Base-by-base conservation (phyloP, 2,888 invertebrate genomes). In the Himalopsyche anomala region DNA sequence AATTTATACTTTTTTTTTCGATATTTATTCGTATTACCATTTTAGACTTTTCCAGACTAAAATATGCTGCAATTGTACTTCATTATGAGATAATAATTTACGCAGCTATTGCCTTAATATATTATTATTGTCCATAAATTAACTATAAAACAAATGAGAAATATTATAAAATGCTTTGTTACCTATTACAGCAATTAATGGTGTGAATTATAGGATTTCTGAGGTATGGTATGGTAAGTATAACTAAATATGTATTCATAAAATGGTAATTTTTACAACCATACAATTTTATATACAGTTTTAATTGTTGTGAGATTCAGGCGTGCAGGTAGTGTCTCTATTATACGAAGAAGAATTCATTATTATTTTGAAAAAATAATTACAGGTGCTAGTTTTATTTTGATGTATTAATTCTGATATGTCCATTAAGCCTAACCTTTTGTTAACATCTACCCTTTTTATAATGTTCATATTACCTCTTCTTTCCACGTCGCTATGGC, bases 341-440 rank as follows among this genome's bases (percentile, higher is more conserved):
- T 62, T 62, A 62, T 56, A 62, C 5, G 6, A 62, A 19, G 19
- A 9, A 62, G 8, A 62, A 62, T 62, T 62, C 62, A 62, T 62
- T 62, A 62, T 28, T 62, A 62, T 62, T 62, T 19, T 62, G 62
- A 62, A 62, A 62, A 62, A 62, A 62, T 62, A 62, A 62, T 62
- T 62, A 62, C 62, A 28, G 28, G 19, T 62, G 11, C 28, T 19
- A 5, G 15, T 62, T 62, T 19, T 62, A 19, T 62, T 19, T 62
- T 62, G 6, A 51, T 51, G 42, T 62, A 19, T 62, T 19, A 62
- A 19, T 62, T 62, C 9, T 62, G 62, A 62, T 62, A 62, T 62
- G 19, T 62, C 28, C 62, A 62, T 62, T 62, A 62, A 19, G 3
- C 15, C 51, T 15, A 51, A 51, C 8, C 45, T 51, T 51, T 51